A percentile compares a stretch with the other conserved stretches of the same genome.
Evolutionary conservation across 2,797 vertebrate species (phyloP).

Genomic region (Hydrolagus colliei): DNA sequence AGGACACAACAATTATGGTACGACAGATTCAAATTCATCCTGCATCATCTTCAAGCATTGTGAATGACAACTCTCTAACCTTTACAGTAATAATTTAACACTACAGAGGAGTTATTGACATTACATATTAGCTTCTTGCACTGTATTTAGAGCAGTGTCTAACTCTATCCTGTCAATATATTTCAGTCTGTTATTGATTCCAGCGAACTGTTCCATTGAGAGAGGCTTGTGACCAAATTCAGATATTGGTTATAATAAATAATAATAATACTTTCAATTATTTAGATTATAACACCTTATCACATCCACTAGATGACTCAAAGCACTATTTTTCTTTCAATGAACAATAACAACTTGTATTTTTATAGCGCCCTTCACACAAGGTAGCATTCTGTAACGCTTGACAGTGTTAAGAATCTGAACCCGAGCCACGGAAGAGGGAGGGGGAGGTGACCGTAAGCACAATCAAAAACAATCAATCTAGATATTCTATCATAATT

Average conservation of each 20-base stretch:
- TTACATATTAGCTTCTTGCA: background rate
- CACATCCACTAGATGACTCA: no score
- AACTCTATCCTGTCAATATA: background rate
- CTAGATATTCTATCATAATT: no score
- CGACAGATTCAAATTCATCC: background rate
- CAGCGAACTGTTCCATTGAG: background rate
- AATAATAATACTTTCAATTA: no score
- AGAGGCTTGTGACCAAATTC: background rate
- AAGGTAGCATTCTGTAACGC: no score
- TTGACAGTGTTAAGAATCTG: no score
- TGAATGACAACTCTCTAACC: background rate
- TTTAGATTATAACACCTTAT: no score
- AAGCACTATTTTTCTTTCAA: no score
- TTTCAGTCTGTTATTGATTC: background rate
- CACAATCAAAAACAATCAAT: no score
- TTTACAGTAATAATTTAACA: background rate
- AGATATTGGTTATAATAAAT: background rate
- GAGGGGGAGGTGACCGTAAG: no score
- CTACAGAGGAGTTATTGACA: background rate
- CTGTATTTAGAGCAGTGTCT: background rate
- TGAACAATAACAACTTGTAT: no score
- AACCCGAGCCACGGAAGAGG: no score
- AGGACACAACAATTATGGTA: background rate
- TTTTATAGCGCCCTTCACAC: no score
- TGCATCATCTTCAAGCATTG: background rate